Conservation (phyloP, 2,888 invertebrate genomes). For the Eupeodes luniger region DNA sequence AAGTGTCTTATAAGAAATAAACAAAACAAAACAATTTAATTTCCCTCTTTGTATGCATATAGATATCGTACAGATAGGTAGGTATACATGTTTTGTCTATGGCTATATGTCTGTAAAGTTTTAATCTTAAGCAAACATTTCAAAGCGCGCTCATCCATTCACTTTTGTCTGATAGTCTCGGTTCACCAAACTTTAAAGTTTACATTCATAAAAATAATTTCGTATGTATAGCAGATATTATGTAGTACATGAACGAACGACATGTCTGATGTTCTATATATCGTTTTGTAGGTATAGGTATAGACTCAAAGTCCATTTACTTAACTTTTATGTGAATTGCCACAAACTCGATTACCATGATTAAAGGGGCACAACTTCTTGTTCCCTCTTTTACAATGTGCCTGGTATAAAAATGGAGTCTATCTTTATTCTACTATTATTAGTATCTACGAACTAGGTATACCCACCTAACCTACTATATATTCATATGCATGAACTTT, state of each 20-base stretch:
- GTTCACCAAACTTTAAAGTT: slow-evolving; percentile 25
- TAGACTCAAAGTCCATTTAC: slow-evolving; percentile 24
- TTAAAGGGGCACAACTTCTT: slow-evolving; percentile 36
- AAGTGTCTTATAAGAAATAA: neutral
- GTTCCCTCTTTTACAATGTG: neutral
- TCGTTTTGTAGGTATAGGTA: neutral
- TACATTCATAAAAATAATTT: neutral
- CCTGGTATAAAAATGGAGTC: neutral
- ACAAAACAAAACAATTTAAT: neutral
- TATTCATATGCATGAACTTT: neutral
- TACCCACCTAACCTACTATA: neutral
- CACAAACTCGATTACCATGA: slow-evolving; percentile 68
- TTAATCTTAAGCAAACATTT: slow-evolving; percentile 1
- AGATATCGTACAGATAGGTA: neutral
- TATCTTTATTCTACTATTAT: neutral
- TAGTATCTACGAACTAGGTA: neutral
- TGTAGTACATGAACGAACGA: no score
- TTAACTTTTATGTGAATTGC: slow-evolving; percentile 59
- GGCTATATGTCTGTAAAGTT: slow-evolving; percentile 14
- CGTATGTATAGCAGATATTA: neutral
- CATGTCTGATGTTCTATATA: neutral
- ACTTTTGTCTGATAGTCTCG: slow-evolving; percentile 13
- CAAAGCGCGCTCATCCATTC: slow-evolving; percentile 3
- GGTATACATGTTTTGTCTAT: no score
- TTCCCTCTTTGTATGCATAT: neutral